Base-by-base conservation (phyloP, 2,113 vertebrate genomes). In the Peromyscus leucopus region DNA sequence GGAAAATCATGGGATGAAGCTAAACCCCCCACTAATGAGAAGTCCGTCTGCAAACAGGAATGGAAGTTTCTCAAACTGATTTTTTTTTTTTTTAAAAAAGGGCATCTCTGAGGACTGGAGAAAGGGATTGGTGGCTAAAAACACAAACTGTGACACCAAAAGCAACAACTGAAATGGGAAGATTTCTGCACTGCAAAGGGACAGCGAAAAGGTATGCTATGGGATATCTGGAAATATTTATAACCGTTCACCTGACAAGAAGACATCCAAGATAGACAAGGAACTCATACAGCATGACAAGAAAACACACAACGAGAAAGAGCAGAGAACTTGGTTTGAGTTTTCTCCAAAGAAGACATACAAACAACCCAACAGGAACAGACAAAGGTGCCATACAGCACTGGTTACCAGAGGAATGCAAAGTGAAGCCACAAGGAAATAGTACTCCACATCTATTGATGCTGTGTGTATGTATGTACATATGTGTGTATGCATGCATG, bases 1-100 rank as follows among this genome's bases (percentile, higher is more conserved):
- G 36, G 72, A 82, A 96, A 48, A 90, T 90, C 31, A 82, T 42
- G 75, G 86, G 80, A 28, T 2, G 69, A 57, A 90, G 92, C 75
- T 83, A n/a, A 90, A 90, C 65, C 8, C 26, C 51, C 51, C 51
- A 86, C 11, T 61, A 90, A n/a, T 11, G 51, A 86, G 69, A 55
- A 63, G 69, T 36, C 48, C 55, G 31, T 92, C 78, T 86, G 21
- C 26, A n/a, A 85, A 57, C 36, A 65, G 57, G 10, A 69, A 87
- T n/a, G 76, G 57, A 82, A 61, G 61, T 65, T 84, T 42, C 57
- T 82, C 61, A 46, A 42, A 33, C 4, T 48, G n/a, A n/a, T 90
- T 12, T 59, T 39, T 15, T 59, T 39, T 48, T 46, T n/a, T n/a
- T n/a, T n/a, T n/a, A n/a, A n/a, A n/a, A 51, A 94, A 74, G 90